Conservation (phyloP, 2,888 invertebrate species). For the Electrophaes corylata region DNA sequence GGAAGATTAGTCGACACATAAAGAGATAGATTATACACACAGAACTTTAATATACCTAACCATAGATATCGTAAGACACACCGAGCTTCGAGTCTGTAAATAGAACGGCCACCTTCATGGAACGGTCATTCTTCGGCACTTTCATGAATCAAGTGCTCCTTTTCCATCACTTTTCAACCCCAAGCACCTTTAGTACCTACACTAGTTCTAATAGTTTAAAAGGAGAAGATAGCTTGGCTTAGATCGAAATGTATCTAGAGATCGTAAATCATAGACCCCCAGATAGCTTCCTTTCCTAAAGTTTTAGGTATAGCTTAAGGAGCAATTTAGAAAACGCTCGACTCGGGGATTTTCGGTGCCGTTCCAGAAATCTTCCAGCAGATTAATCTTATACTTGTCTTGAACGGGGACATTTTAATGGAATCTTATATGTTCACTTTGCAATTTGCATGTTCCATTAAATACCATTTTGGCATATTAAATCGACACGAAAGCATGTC, state of each 20-base stretch:
- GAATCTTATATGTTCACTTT: slow-evolving; percentile 39
- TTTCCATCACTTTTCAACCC: slow-evolving; percentile 52
- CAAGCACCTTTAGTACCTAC: slow-evolving; percentile 60
- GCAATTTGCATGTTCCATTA: slow-evolving; percentile 51
- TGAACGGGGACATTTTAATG: slow-evolving; percentile 27
- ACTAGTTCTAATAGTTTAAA: slow-evolving; percentile 53
- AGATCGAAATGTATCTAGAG: slow-evolving; percentile 65
- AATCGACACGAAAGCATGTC: slow-evolving; percentile 42
- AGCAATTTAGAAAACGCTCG: slow-evolving; percentile 62
- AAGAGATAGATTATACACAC: slow-evolving; percentile 53
- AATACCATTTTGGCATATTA: slow-evolving; percentile 39
- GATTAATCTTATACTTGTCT: slow-evolving; percentile 38
- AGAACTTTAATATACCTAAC: slow-evolving; percentile 66
- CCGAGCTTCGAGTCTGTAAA: slow-evolving; percentile 70
- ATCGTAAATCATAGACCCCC: slow-evolving; percentile 70
- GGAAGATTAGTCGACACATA: slow-evolving; percentile 63
- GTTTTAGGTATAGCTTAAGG: slow-evolving; percentile 64
- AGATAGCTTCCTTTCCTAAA: slow-evolving; percentile 54
- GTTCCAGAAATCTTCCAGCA: slow-evolving; percentile 51
- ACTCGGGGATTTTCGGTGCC: slow-evolving; percentile 63
- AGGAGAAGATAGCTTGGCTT: slow-evolving; percentile 74
- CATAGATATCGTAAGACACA: slow-evolving; percentile 83
- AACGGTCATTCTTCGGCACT: slow-evolving; percentile 45
- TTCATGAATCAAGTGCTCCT: slow-evolving; percentile 55
- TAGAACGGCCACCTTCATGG: slow-evolving; percentile 46